Conservation (phyloP, 2,113 vertebrate species). For the Diadophis punctatus region DNA sequence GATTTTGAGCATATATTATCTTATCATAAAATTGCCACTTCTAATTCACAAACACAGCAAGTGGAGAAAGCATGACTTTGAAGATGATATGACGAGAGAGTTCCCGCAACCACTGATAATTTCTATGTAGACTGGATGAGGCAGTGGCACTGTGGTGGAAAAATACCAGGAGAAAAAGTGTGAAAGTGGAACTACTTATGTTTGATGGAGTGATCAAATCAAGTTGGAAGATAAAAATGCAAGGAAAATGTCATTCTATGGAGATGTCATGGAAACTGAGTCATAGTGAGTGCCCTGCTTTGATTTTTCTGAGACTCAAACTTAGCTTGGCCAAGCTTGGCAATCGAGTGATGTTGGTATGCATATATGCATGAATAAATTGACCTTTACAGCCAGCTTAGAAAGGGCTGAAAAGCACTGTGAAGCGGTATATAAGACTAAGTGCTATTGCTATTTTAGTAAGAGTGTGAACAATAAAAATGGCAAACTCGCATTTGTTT, state of each 20-base stretch:
- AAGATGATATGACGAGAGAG: background rate
- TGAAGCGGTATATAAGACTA: too few species aligned
- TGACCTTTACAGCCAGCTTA: background rate
- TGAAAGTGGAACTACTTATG: background rate
- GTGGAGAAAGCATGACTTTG: background rate
- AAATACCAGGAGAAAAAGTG: background rate
- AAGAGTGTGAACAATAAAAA: background rate
- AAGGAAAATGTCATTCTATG: background rate
- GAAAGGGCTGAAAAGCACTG: too few species aligned
- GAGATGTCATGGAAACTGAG: background rate
- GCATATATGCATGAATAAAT: background rate
- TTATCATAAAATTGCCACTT: conserved; percentile 8
- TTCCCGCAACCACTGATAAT: background rate
- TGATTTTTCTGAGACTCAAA: background rate
- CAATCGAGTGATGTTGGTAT: background rate
- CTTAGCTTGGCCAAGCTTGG: background rate
- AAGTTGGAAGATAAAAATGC: background rate
- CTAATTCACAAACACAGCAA: background rate
- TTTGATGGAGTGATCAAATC: background rate
- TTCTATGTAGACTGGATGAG: background rate
- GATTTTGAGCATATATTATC: background rate
- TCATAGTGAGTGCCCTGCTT: background rate
- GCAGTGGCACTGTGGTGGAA: background rate
- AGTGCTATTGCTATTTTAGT: background rate
- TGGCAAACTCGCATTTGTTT: background rate